These are phyloP conservation scores for Diplogasteroides magnus DNA, from an alignment of 1,140 invertebrate genomes.

Conservation along the genomic window DNA sequence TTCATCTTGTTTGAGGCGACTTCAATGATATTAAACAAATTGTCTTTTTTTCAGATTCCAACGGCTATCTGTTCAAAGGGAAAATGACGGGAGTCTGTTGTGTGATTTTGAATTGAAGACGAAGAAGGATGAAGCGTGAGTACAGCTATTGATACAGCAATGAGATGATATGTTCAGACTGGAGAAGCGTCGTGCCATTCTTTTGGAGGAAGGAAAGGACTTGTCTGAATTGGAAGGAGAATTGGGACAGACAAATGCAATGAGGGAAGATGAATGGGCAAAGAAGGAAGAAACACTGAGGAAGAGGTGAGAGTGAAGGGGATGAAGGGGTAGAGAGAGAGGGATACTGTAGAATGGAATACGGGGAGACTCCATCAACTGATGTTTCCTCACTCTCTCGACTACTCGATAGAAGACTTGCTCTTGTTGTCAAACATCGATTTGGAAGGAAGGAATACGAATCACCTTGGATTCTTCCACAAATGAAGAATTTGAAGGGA, in stretches of 20 bases:
- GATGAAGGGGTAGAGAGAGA: slow-evolving; percentile 1
- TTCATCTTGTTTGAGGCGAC: too few species aligned
- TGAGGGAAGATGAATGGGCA: slow-evolving; percentile 41
- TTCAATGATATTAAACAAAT: too few species aligned
- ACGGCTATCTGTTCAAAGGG: slow-evolving; percentile 15
- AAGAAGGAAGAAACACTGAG: slow-evolving; percentile 14
- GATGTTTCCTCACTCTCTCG: slow-evolving; percentile 21
- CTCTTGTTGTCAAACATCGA: slow-evolving; percentile 42
- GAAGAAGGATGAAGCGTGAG: slow-evolving; percentile 43
- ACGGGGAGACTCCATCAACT: not conserved
- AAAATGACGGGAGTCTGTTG: slow-evolving; percentile 38
- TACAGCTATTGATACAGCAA: slow-evolving; percentile 16
- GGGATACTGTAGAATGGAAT: too few species aligned
- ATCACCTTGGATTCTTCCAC: slow-evolving; percentile 45
- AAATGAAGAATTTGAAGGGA: slow-evolving; percentile 36
- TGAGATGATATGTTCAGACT: slow-evolving; percentile 37
- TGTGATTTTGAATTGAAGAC: slow-evolving; percentile 42
- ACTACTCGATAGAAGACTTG: slow-evolving; percentile 38
- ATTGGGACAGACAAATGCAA: slow-evolving; percentile 38
- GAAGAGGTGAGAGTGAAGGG: slow-evolving; percentile 3
- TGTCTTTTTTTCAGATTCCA: slow-evolving; percentile 14
- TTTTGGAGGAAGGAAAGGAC: slow-evolving; percentile 48
- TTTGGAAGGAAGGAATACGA: slow-evolving; percentile 27
- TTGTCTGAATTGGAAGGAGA: slow-evolving; percentile 49
- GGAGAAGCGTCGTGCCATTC: slow-evolving; percentile 36